These are phyloP conservation scores for Pipistrellus nathusii DNA, from an alignment of 2,797 vertebrate genomes.

Conservation along the genomic window DNA sequence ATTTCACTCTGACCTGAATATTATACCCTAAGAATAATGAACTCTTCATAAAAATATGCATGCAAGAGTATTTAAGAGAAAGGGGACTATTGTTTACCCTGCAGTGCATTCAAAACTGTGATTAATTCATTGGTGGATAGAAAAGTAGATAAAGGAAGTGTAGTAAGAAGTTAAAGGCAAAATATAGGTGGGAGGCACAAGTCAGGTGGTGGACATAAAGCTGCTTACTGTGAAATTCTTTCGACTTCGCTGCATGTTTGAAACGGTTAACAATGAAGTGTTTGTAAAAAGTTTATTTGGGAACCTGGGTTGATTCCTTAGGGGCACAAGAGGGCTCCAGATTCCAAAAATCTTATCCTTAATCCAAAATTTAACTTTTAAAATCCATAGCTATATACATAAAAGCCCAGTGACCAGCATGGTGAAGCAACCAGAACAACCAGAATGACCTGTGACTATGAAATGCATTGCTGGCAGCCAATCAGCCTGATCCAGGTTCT, in stretches of 20 bases:
- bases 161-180: background rate
- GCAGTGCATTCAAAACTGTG: background rate
- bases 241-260: background rate
- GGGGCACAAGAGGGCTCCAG: background rate
- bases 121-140: background rate
- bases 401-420: too few relatives aligned
- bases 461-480: too few relatives aligned
- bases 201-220: background rate
- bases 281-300: background rate
- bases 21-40: background rate
- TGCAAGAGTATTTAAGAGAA: background rate
- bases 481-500: too few relatives aligned
- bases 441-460: too few relatives aligned
- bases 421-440: too few relatives aligned
- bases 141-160: background rate
- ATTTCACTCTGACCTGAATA: background rate
- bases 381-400: background rate
- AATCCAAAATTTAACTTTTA: conserved; percentile 14
- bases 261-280: conserved; percentile 9
- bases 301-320: background rate
- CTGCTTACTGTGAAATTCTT: background rate
- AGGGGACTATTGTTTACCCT: background rate
- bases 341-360: conserved; percentile 39
- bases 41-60: background rate
- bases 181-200: background rate